Conservation (phyloP, 2,797 vertebrate species). For the Parotocinclus haroldoi region DNA sequence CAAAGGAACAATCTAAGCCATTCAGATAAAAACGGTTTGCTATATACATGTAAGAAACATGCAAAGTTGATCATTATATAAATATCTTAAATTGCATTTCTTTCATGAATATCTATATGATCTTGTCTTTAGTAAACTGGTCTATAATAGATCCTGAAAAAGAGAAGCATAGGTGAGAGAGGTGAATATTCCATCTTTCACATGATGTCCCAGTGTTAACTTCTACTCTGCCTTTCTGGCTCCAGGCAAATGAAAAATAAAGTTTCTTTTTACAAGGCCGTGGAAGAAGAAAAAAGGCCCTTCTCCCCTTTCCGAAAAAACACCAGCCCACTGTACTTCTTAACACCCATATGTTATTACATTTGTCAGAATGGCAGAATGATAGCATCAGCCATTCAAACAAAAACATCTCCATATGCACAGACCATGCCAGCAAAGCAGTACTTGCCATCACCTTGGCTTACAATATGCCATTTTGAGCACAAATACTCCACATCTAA, state of each 20-base stretch:
- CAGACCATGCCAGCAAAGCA: conserved; percentile 34
- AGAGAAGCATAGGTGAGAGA: conserved; percentile 2
- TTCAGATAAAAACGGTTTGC: too few species aligned
- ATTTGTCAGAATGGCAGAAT: conserved; percentile 53
- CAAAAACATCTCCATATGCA: conserved; percentile 44
- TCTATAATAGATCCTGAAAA: conserved; percentile 3
- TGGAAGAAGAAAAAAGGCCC: conserved; percentile 51
- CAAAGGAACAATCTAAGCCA: too few species aligned
- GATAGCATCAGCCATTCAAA: conserved; percentile 52
- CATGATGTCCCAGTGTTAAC: conserved; percentile 61
- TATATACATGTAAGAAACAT: too few species aligned
- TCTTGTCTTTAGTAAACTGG: not conserved
- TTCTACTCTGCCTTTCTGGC: conserved; percentile 45
- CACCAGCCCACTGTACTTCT: conserved; percentile 36
- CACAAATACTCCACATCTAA: conserved; percentile 12
- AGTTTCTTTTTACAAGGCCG: conserved; percentile 49
- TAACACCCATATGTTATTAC: conserved; percentile 57
- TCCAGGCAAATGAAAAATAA: conserved; percentile 53
- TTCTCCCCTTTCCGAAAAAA: conserved; percentile 44
- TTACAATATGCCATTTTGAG: conserved; percentile 49
- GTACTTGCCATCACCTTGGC: conserved; percentile 11
- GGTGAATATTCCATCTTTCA: conserved; percentile 35
- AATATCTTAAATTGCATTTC: too few species aligned
- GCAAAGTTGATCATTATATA: too few species aligned
- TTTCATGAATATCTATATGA: not conserved